Conservation (phyloP, 2,797 vertebrate genomes). For the Bovichtus variegatus region DNA sequence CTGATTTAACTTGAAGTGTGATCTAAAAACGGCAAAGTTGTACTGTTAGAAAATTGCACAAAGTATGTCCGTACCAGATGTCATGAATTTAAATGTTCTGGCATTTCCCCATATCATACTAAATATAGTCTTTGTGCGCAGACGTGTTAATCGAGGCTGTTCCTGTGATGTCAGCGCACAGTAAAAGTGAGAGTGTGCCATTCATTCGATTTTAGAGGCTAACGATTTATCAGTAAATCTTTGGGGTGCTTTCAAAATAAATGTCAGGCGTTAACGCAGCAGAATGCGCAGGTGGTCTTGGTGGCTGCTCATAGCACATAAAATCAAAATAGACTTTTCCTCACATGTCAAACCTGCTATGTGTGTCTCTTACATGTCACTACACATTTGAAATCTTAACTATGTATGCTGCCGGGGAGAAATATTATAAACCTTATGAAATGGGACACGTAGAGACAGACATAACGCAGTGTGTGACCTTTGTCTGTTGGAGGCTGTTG, state of each 20-base stretch:
- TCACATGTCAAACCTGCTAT: neutral
- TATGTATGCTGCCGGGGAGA: neutral
- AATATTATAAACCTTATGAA: conserved; percentile 54
- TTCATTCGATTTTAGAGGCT: neutral
- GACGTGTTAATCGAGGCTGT: neutral
- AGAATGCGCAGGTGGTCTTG: neutral
- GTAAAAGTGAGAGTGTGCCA: neutral
- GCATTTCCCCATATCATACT: too few relatives aligned
- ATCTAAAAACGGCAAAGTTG: too few relatives aligned
- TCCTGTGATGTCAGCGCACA: neutral
- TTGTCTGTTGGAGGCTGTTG: conserved; percentile 67
- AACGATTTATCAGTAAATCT: neutral
- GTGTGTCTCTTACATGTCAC: conserved; percentile 5
- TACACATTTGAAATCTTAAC: conserved; percentile 16
- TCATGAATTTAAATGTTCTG: too few relatives aligned
- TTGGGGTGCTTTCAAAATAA: neutral
- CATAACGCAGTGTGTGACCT: conserved; percentile 67
- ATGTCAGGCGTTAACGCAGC: neutral
- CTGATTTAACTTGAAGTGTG: too few relatives aligned
- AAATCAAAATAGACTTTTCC: neutral
- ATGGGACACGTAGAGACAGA: conserved; percentile 47
- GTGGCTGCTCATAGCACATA: neutral
- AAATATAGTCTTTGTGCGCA: too few relatives aligned
- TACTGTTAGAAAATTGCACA: too few relatives aligned
- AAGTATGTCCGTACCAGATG: too few relatives aligned